Evolutionary conservation across 2,113 vertebrate species (phyloP).

Genomic region (Gambusia holbrooki): DNA sequence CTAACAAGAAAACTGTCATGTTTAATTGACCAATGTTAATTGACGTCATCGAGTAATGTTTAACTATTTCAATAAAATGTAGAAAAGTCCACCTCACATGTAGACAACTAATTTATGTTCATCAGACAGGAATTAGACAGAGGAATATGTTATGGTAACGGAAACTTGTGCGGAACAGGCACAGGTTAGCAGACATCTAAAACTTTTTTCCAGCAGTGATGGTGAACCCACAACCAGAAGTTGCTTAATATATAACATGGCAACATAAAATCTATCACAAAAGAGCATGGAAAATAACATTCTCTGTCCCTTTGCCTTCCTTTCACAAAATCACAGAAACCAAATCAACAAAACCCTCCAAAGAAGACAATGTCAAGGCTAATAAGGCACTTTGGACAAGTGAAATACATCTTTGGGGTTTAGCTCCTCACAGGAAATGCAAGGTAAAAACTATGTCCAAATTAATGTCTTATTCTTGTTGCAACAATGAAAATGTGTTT

Average conservation of each 20-base stretch:
- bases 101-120: too few relatives aligned
- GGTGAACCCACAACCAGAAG: background rate
- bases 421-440: background rate
- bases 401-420: background rate
- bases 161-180: too few relatives aligned
- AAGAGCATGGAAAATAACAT: background rate
- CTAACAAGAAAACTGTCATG: too few relatives aligned
- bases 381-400: background rate
- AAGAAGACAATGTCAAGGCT: background rate
- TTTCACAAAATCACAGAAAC: background rate
- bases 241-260: background rate
- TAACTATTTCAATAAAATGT: too few relatives aligned
- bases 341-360: background rate
- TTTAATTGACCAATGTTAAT: too few relatives aligned
- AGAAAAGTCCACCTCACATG: too few relatives aligned
- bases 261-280: background rate
- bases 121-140: too few relatives aligned
- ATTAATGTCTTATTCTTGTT: conserved; percentile 26
- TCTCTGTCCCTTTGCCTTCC: background rate
- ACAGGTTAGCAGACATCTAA: too few relatives aligned
- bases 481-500: conserved; percentile 7
- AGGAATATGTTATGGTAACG: too few relatives aligned
- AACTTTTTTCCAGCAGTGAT: too few relatives aligned
- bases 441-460: background rate
- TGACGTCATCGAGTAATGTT: too few relatives aligned